Conservation (phyloP, 2,888 invertebrate genomes). For the Limnephilus marmoratus region DNA sequence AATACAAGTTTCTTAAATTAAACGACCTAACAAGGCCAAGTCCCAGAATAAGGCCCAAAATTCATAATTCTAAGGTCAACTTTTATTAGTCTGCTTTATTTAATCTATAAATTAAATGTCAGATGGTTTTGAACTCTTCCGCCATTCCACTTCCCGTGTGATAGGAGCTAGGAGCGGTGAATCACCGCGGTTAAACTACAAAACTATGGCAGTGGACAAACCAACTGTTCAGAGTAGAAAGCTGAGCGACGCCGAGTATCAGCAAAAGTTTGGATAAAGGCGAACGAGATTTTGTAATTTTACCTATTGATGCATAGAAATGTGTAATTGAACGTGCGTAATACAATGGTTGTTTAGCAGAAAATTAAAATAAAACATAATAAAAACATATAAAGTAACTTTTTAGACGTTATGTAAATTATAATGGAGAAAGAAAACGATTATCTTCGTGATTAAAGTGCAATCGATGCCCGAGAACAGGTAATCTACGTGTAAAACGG, state of each 20-base stretch:
- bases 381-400: no score
- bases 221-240: background rate
- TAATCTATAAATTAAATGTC: background rate
- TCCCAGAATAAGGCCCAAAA: background rate
- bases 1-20: background rate
- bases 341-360: background rate
- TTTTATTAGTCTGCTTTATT: background rate
- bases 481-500: no score
- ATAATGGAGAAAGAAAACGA: no score
- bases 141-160: background rate
- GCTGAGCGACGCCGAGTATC: background rate
- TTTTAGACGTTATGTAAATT: background rate
- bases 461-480: no score
- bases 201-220: background rate
- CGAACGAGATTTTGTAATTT: background rate
- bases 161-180: constrained; percentile 7
- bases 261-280: background rate
- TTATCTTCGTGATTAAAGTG: no score
- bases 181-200: background rate
- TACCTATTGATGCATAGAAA: background rate
- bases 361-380: background rate
- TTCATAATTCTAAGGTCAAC: background rate
- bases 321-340: background rate
- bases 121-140: background rate
- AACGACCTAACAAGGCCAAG: background rate